Evolutionary conservation across 2,888 invertebrate genomes (phyloP), one percentile per base, ranked within the genome.

Genomic region (Heteromyza rotundicornis): DNA sequence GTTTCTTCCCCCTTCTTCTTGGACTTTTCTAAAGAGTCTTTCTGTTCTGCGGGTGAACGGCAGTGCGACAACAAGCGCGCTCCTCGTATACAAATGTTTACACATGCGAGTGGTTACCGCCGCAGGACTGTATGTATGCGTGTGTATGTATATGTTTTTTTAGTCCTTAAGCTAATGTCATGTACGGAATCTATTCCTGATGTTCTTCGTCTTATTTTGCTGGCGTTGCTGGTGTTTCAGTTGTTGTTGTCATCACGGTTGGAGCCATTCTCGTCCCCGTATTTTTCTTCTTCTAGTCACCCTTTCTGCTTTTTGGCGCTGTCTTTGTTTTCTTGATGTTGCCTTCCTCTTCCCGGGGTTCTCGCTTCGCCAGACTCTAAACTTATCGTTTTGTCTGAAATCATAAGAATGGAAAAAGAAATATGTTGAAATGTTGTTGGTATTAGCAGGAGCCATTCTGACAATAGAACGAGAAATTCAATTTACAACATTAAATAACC

Each of bases 401-500:
- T 16, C 19, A 19, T 35, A 40, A 55, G 32, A 32, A 23, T 24
- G 14, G 1, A 27, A 53, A 53, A 27, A 24, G 23, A 19, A 24
- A 12, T 35, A 36, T 55, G 55, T 55, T 36, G 22, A 36, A 22
- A 36, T 55, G 36, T 27, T 27, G 27, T 27, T 5, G 27, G 53
- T 27, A 55, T 55, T 55, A 36, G 54, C 5, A 27, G 10, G 27
- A 55, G 36, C 40, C 10, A 55, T 55, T 55, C 40, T 22, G 19
- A 55, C 36, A 55, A 40, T 55, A 19, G 5, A 27, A 10, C 27
- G 17, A 36, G 14, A 36, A 55, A 55, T 35, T 55, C 36, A 32
- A 55, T 35, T 55, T 55, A 36, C 36, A 22, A 55, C 55, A 55
- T 55, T 55, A 40, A 36, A 55, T 55, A 40, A 55, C 55, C 22